Conservation (phyloP, 2,888 invertebrate species). For the Apodemia zela region DNA sequence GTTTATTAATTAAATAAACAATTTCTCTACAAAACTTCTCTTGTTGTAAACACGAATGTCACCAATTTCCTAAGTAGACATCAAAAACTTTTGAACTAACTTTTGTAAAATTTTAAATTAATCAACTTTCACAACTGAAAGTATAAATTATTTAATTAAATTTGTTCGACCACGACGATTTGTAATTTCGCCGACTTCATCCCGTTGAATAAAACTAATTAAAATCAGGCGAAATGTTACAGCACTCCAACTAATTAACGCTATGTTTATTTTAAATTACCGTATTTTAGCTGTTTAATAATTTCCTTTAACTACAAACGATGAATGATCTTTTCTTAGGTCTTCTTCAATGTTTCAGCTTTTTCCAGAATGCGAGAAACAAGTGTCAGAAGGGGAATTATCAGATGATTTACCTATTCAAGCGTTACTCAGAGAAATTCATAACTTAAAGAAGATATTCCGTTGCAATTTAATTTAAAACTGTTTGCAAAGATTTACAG, state of each 20-base stretch:
- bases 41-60: slow-evolving; percentile 7
- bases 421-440: too few relatives aligned
- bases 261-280: slow-evolving; percentile 14
- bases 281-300: background rate
- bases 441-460: too few relatives aligned
- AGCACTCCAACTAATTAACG: slow-evolving; percentile 15
- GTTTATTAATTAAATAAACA: slow-evolving; percentile 6
- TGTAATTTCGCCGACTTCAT: slow-evolving; percentile 60
- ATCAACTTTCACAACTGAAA: slow-evolving; percentile 53
- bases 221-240: slow-evolving; percentile 36
- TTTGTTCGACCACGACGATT: slow-evolving; percentile 66
- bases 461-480: too few relatives aligned
- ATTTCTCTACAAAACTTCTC: slow-evolving; percentile 5
- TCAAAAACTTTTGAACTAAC: slow-evolving; percentile 10
- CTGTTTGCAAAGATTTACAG: too few relatives aligned
- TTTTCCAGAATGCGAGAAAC: too few relatives aligned
- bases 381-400: too few relatives aligned
- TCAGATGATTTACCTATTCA: too few relatives aligned
- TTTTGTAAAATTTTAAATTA: slow-evolving; percentile 42
- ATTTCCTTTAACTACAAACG: background rate
- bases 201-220: slow-evolving; percentile 68
- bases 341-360: background rate
- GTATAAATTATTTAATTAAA: slow-evolving; percentile 65
- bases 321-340: background rate
- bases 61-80: slow-evolving; percentile 10